Base-by-base conservation (phyloP, 2,113 vertebrate genomes). In the Vicugna pacos region DNA sequence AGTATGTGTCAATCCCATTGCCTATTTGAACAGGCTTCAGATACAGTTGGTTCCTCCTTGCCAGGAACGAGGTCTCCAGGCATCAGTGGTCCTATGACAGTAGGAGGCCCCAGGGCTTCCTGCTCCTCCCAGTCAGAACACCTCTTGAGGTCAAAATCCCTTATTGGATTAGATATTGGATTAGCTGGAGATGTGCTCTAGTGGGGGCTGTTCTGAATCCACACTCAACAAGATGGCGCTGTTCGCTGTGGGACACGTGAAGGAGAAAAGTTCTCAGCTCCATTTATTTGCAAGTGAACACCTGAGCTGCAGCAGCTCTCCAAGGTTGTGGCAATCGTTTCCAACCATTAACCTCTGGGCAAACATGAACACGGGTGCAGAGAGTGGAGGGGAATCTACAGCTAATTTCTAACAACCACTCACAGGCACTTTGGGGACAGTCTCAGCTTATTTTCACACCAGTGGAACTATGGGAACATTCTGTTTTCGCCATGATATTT, bases 401-500 rank as follows among this genome's bases (percentile, higher is more conserved):
- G 22, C 20, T n/a, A 38, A 69, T 56, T 89, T 92, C 15, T 69
- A 70, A 56, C 19, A 86, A 50, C 35, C 38, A 93, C 42, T 73
- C 28, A 76, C 35, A n/a, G 22, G 38, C 22, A 91, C 4, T 93
- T 46, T 72, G 35, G 20, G 52, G 50, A 85, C 35, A 86, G 11
- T 11, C 4, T 81, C 28, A n/a, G 64, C 19, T 73, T 81, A 75
- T 62, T 76, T 88, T 93, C 20, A 90, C 24, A 62, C 62, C 77
- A 91, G 42, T 73, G 50, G 48, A 94, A 89, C 50, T 86, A 69
- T 70, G 69, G 32, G 32, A 85, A n/a, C 10, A 82, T 35, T 38
- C 20, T 88, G 79, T 52, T 95, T 97, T 91, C 76, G 54, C 54
- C 77, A 28, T 42, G 60, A 20, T 70, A 93, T 89, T 89, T 79